A percentile compares a stretch with the other conserved stretches of the same genome.
These are phyloP conservation scores for Candoia aspera DNA, from an alignment of 2,113 vertebrate genomes.

Conservation along the genomic window DNA sequence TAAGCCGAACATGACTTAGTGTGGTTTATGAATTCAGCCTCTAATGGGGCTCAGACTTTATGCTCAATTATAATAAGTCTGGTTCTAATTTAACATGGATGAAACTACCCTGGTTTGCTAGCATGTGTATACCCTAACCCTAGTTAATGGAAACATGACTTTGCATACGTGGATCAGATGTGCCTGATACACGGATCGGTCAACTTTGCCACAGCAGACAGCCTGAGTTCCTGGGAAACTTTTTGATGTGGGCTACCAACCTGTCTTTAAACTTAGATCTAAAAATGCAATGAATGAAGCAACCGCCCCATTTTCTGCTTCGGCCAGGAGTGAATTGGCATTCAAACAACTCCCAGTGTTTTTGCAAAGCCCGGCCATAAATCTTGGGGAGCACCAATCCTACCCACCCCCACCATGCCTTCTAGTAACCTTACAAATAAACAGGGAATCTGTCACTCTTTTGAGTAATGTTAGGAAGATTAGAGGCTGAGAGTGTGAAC, in stretches of 20 bases:
- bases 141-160: neutral
- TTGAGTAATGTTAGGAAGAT: conserved; percentile 33
- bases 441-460: conserved; percentile 41
- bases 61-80: neutral
- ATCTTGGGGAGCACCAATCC: neutral
- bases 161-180: neutral
- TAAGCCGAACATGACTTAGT: neutral
- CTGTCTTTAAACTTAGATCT: neutral
- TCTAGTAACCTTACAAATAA: conserved; percentile 31
- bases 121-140: neutral
- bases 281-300: neutral
- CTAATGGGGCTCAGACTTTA: neutral
- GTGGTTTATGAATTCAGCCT: neutral
- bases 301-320: neutral
- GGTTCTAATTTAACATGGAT: neutral
- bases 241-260: neutral
- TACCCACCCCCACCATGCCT: conserved; percentile 14
- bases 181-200: neutral
- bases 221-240: neutral
- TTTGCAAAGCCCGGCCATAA: neutral
- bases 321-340: neutral
- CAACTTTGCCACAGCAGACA: neutral
- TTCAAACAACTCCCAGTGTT: neutral
- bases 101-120: neutral
- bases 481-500: conserved; percentile 52